Evolutionary conservation across 1,140 invertebrate genomes (phyloP), one percentile per base, ranked within the genome.

Genomic region (Pogonomyrmex californicus): DNA sequence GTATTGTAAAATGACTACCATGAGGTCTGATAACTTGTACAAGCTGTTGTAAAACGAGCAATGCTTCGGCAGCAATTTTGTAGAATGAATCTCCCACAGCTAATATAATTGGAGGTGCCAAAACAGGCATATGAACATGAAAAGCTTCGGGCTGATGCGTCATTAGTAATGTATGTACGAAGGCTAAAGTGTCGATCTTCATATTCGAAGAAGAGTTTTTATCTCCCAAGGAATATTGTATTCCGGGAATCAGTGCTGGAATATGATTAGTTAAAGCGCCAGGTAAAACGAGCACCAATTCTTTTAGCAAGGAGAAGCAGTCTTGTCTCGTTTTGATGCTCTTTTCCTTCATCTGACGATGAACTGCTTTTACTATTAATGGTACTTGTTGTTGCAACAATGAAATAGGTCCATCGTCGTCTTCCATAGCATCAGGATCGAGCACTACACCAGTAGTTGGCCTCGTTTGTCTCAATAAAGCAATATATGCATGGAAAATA

Each of bases 161-260:
- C 49, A 97, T 96, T 41, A 99, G 94, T 73, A 99, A 95, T 89
- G 98, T 98, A 94, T 99, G 97, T 6, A 99, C 96, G 95, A 99
- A 99, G 62, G 98, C 97, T 81, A 99, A 95, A 0, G 99, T 98
- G 92, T 99, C 99, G 88, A 99, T 99, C 96, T 99, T 99, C 98
- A 99, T 99, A 91, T 99, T 99, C 65, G 98, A 99, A 44, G 98
- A 99, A 0, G 98, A 98, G 92, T 98, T 98, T 92, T 99, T 99
- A 92, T 99, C 99, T 0, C 97, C 97, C 33, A 99, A 96, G 10
- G 98, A 98, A 93, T 98, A 99, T 90, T 98, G 97, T 89, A 99
- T 98, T 6, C 98, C 98, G 5, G 98, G 98, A 58, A 99, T 97
- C 38, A 99, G 95, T 30, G 97, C 96, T 0, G 97, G 97, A 81